Evolutionary conservation across 1,140 invertebrate species (phyloP), one percentile per base, ranked within the genome.

Genomic region (Potamilus streckersoni): DNA sequence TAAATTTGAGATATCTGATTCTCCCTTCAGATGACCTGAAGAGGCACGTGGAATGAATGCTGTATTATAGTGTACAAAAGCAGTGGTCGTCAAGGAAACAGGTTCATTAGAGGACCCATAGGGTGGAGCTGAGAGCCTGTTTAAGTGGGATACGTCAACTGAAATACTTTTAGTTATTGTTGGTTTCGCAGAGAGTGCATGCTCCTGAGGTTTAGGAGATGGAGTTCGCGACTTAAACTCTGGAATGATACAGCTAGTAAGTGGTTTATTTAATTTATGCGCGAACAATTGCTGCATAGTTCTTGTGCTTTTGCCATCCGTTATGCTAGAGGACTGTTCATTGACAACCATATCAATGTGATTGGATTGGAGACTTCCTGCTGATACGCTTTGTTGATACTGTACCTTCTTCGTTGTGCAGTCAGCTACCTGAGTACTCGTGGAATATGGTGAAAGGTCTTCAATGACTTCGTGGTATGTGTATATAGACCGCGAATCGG

Each of bases 231-330:
- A 68, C 67, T 70, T 55, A 1, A 63, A 68, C 57, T 69, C 56
- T 15, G 80, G 75, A 77, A 82, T 82, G 71, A 79, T 74, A 68
- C 74, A 81, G 69, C 77, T 81, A 16, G 80, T 74, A 14, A 78
- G 78, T 16, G 78, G 80, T 69, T 79, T 73, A 17, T 66, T 63
- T 62, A 13, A 69, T 73, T 64, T 70, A 56, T 14, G 59, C 27
- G 1, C 63, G 63, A 38, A 71, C 17, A 76, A 67, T 56, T 82
- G 79, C 19, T 79, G 80, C 20, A 82, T 80, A 16, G 76, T 69
- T 68, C 69, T 71, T 15, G 70, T n/a, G 20, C 72, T 73, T 60
- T 75, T 68, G 20, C 17, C 64, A n/a, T 75, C 78, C 58, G 71
- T 71, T 55, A 68, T 70, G 49, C 56, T 75, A 4, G 78, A 75